These are phyloP conservation scores for Cydia strobilella DNA, from an alignment of 1,140 invertebrate genomes.

Conservation along the genomic window DNA sequence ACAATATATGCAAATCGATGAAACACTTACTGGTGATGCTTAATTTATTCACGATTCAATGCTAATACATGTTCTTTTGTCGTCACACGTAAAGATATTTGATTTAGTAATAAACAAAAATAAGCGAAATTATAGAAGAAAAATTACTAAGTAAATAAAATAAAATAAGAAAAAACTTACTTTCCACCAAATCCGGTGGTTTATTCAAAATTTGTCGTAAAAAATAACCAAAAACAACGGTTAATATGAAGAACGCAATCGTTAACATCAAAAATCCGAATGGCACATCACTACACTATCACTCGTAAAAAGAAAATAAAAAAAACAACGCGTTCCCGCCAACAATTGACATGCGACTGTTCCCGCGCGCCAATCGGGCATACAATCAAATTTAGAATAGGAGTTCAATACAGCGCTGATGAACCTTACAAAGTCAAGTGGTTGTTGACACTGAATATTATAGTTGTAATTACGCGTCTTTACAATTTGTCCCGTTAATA, in stretches of 20 bases:
- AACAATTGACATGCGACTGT: conserved; percentile 51
- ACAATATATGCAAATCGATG: conserved; percentile 11
- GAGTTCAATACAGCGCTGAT: conserved; percentile 16
- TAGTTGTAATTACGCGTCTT: not conserved
- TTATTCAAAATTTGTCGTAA: conserved; percentile 43
- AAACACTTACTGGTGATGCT: conserved; percentile 4
- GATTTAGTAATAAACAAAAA: conserved; percentile 4
- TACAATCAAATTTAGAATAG: conserved; percentile 30
- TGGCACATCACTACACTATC: conserved; percentile 58
- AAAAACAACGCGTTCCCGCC: conserved; percentile 61
- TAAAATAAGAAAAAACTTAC: conserved; percentile 45
- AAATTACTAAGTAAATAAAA: not conserved
- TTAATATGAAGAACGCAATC: conserved; percentile 51
- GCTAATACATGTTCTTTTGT: conserved; percentile 16
- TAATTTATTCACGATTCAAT: conserved; percentile 29
- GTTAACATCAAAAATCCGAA: conserved; percentile 52
- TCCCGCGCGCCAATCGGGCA: conserved; percentile 34
- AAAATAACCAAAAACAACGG: conserved; percentile 49
- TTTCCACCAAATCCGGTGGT: conserved; percentile 25
- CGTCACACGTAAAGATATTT: conserved; percentile 4
- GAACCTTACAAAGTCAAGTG: not conserved
- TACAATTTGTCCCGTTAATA: conserved; percentile 28
- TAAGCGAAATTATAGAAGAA: not conserved
- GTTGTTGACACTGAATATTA: not conserved
- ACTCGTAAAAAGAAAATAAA: conserved; percentile 47